These are phyloP conservation scores for Scaptomyza hsui DNA, from an alignment of 1,140 invertebrate genomes.

Conservation along the genomic window DNA sequence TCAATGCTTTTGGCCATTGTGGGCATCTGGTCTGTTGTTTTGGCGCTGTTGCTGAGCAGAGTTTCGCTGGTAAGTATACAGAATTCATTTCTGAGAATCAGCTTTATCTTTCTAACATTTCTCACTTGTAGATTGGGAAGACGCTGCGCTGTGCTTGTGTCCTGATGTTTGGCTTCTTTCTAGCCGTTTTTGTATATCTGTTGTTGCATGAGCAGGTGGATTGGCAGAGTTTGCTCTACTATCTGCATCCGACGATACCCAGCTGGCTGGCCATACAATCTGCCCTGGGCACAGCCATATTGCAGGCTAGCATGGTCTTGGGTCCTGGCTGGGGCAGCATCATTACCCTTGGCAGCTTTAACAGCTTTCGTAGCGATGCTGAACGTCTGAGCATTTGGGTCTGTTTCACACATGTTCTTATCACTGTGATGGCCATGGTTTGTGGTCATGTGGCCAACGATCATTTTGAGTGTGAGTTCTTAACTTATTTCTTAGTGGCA, in stretches of 20 bases:
- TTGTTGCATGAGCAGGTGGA: constrained; percentile 51
- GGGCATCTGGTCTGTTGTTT: constrained; percentile 58
- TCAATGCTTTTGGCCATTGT: constrained; percentile 59
- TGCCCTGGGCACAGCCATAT: constrained; percentile 47
- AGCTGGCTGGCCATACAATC: constrained; percentile 35
- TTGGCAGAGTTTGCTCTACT: constrained; percentile 37
- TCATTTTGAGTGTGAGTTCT: constrained; percentile 69
- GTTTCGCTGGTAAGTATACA: constrained; percentile 62
- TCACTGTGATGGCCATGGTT: constrained; percentile 62
- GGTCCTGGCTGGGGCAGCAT: constrained; percentile 79
- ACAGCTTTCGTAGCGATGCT: constrained; percentile 71
- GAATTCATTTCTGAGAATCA: not conserved
- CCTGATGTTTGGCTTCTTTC: constrained; percentile 66
- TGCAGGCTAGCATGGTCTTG: constrained; percentile 64
- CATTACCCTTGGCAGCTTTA: constrained; percentile 72
- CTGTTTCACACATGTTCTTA: constrained; percentile 56
- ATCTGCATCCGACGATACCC: constrained; percentile 49
- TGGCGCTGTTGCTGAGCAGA: constrained; percentile 54
- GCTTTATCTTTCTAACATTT: not conserved
- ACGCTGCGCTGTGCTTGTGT: constrained; percentile 64
- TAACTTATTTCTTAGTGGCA: not conserved
- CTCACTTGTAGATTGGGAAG: constrained; percentile 66
- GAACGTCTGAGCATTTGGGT: constrained; percentile 70
- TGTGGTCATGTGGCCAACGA: constrained; percentile 75
- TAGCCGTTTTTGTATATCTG: constrained; percentile 62